Conservation (phyloP, 2,888 invertebrate species). For the Omphaloscelis lunosa region DNA sequence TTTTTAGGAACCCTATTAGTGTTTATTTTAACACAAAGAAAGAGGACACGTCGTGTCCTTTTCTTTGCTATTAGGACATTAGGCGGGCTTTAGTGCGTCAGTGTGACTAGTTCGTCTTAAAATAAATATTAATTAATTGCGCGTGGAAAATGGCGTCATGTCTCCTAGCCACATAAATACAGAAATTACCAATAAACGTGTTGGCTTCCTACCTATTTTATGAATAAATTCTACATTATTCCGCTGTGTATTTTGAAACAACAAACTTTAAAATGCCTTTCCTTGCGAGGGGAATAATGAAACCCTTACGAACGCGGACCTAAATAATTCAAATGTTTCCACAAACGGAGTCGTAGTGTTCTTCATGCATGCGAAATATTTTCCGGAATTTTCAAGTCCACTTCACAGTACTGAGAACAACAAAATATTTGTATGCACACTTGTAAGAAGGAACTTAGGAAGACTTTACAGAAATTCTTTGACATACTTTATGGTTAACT, state of each 20-base stretch:
- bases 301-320: slow-evolving; percentile 46
- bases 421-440: slow-evolving; percentile 42
- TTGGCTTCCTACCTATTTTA: not conserved
- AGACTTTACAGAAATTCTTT: slow-evolving; percentile 33
- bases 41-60: not conserved
- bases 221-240: slow-evolving; percentile 18
- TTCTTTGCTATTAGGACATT: slow-evolving; percentile 12
- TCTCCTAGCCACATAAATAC: not conserved
- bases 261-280: slow-evolving; percentile 22
- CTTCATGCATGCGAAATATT: slow-evolving; percentile 59
- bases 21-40: slow-evolving; percentile 19
- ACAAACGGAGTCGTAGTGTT: slow-evolving; percentile 46
- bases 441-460: slow-evolving; percentile 13
- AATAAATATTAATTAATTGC: slow-evolving; percentile 29
- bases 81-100: not conserved
- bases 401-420: slow-evolving; percentile 35
- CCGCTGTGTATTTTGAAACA: slow-evolving; percentile 37
- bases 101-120: slow-evolving; percentile 1
- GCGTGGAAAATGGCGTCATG: slow-evolving; percentile 3
- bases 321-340: slow-evolving; percentile 59
- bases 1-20: slow-evolving; percentile 1
- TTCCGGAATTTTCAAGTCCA: slow-evolving; percentile 50
- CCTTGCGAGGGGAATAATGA: slow-evolving; percentile 42
- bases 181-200: slow-evolving; percentile 16
- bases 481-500: slow-evolving; percentile 33